Conservation (phyloP, 2,113 vertebrate species). For the Charadrius vociferus region DNA sequence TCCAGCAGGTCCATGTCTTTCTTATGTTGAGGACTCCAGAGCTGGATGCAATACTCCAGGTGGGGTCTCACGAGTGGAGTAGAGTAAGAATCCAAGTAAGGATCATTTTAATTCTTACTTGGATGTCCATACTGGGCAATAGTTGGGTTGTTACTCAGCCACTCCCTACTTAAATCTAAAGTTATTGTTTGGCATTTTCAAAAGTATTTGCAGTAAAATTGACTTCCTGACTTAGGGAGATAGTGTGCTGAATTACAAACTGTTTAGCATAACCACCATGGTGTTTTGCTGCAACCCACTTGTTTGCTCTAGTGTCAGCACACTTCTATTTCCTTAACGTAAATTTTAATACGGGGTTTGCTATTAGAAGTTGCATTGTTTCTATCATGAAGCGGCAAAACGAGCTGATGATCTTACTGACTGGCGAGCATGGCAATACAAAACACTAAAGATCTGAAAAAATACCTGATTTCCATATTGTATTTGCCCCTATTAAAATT, state of each 20-base stretch:
- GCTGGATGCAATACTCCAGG: too few relatives aligned
- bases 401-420: fast-evolving
- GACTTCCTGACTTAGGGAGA: neutral
- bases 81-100: too few relatives aligned
- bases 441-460: neutral
- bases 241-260: neutral
- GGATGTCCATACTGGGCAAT: neutral
- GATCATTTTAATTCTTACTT: neutral
- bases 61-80: too few relatives aligned
- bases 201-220: neutral
- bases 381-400: neutral
- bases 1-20: too few relatives aligned
- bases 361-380: neutral
- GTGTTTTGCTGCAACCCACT: neutral
- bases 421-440: neutral
- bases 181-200: neutral
- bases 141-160: neutral
- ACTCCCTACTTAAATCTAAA: neutral
- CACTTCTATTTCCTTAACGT: neutral
- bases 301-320: neutral
- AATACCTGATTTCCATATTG: neutral
- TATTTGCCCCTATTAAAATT: neutral
- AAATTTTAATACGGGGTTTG: neutral
- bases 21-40: too few relatives aligned
- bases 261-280: fast-evolving